Evolutionary conservation across 2,888 invertebrate genomes (phyloP), one percentile per base, ranked within the genome.

Genomic region (Galerucella nymphaeae): DNA sequence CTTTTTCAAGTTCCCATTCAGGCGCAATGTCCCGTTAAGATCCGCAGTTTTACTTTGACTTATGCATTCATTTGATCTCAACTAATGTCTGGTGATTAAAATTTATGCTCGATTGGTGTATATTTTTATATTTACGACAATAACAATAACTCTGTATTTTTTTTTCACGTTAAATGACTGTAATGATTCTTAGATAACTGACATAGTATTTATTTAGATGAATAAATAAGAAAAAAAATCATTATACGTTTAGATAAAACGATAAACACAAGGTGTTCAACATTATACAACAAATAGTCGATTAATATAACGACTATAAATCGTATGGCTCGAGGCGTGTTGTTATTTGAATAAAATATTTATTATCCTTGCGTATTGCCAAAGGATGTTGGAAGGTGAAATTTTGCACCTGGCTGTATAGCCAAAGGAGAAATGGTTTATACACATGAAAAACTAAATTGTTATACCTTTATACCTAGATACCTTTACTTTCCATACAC

Each of bases 331-430:
- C 30, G 30, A 38, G 18, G 59, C 59, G 58, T 14, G 14, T 59
- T 38, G 59, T 38, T 59, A 59, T 59, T 59, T 59, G 59, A 59
- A 59, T 59, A 59, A 59, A 38, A 59, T 53, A 59, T 59, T 59
- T 59, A 59, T 59, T 59, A 59, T 59, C 38, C 18, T 38, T 59
- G 9, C 38, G 53, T 53, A 59, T 30, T n/a, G 30, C 59, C 59
- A 38, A 59, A 59, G 59, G 59, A 59, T 38, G 11, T 59, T n/a
- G 30, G 59, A 59, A 59, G 30, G 59, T 59, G 59, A 59, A 59
- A 59, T 59, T 59, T 30, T 4, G 59, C 59, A 59, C 59, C 59
- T 59, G 59, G 59, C 16, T 4, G 38, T 1, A n/a, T 50, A 5
- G 50, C 18, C 53, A 16, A 53, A 53, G 18, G 53, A 53, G 10